Evolutionary conservation across 2,888 invertebrate genomes (phyloP), one percentile per base, ranked within the genome.

Genomic region (Imbricaverruca yamaguchii): DNA sequence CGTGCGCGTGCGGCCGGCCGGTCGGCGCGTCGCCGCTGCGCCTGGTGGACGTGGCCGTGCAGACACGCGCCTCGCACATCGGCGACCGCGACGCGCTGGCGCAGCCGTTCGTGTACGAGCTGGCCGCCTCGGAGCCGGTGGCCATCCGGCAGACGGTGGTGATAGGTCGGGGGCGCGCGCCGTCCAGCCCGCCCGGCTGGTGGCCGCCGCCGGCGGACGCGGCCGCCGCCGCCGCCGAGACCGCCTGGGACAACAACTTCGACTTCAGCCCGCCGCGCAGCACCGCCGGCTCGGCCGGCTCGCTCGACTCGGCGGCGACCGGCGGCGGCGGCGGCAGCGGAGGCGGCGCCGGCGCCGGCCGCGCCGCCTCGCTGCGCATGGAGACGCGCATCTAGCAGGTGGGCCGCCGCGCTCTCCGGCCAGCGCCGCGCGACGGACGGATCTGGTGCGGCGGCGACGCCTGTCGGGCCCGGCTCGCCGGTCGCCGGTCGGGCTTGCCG

Each of bases 1-100:
- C 82, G n/a, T 84, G 84, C 65, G 79, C 82, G 18, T 84, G 84
- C 80, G 65, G 81, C 39, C 77, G 81, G 15, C 39, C 39, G 39
- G 61, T 18, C 61, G 65, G 65, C 23, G n/a, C 65, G 23, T 23
- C 11, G 18, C n/a, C 18, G 23, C 65, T 23, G 65, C 65, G 23
- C 23, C n/a, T n/a, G 65, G 65, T 65, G 23, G 65, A 65, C 65
- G 65, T 65, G 23, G n/a, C 65, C 10, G 15, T 13, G 18, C 65
- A 65, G 65, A 65, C 65, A 23, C 65, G 65, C 10, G 10, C 65
- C n/a, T 7, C 65, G 65, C 65, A 65, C 65, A 65, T 65, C 65
- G 65, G 65, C 65, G 65, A 8, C 10, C 65, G 65, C n/a, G 65
- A 65, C 65, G 65, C 65, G 23, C 65, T 65, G n/a, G 6, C 18